Conservation (phyloP, 1,140 invertebrate genomes). For the Trichomalopsis sarcophagae region DNA sequence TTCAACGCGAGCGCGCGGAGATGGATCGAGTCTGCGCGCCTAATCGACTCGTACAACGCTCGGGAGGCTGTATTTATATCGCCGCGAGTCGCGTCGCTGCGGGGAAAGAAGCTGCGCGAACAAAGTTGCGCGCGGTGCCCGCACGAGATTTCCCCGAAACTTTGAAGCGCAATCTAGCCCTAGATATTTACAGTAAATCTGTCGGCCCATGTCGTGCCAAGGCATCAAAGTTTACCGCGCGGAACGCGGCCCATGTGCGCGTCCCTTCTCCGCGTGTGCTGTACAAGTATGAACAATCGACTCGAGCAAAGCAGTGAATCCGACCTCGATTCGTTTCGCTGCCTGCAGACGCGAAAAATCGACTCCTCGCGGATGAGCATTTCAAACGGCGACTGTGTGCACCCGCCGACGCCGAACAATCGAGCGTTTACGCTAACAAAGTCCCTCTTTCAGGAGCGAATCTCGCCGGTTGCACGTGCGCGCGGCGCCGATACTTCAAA, state of each 20-base stretch:
- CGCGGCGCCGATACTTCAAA: not conserved
- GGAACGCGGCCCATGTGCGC: not conserved
- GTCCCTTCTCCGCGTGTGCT: too few relatives aligned
- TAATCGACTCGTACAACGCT: too few relatives aligned
- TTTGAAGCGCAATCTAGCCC: constrained; percentile 10
- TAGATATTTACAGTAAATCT: constrained; percentile 39
- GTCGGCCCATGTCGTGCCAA: constrained; percentile 9
- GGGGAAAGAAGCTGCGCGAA: too few relatives aligned
- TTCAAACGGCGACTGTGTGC: not conserved
- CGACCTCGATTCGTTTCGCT: too few relatives aligned
- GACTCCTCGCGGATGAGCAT: not conserved
- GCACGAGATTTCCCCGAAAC: not conserved
- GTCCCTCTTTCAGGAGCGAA: not conserved
- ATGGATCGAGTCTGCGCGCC: too few relatives aligned
- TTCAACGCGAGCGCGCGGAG: not conserved
- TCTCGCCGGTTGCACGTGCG: not conserved
- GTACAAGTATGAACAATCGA: too few relatives aligned
- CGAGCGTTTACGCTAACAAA: not conserved
- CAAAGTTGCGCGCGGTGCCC: too few relatives aligned
- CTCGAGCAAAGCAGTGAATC: too few relatives aligned
- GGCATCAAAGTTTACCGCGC: constrained; percentile 33
- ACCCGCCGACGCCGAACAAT: not conserved
- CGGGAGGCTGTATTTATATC: too few relatives aligned
- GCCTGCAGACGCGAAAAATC: too few relatives aligned
- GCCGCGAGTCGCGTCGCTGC: too few relatives aligned